Evolutionary conservation across 2,113 vertebrate genomes (phyloP).

Genomic region (Atractosteus spatula): DNA sequence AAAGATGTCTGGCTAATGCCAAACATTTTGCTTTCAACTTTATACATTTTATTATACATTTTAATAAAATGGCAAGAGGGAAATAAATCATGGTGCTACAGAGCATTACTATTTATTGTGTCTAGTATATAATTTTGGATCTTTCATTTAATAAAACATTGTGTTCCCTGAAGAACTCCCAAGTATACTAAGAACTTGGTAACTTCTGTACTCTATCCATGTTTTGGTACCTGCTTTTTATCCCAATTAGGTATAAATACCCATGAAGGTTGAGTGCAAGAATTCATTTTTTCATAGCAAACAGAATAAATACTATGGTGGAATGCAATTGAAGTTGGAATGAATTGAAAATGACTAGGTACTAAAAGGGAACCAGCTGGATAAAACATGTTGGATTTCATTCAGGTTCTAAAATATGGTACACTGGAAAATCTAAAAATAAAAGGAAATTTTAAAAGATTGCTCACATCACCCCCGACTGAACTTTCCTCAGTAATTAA

Average conservation of each 20-base stretch:
- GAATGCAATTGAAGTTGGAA: constrained; percentile 28
- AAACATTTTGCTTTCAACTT: too few species aligned
- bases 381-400: constrained; percentile 43
- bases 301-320: constrained; percentile 43
- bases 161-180: too few species aligned
- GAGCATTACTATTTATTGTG: too few species aligned
- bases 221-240: neutral
- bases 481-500: constrained; percentile 77
- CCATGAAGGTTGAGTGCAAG: constrained; percentile 22
- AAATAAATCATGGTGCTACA: too few species aligned
- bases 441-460: constrained; percentile 44
- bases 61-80: too few species aligned
- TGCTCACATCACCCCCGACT: constrained; percentile 64
- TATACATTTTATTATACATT: too few species aligned
- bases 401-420: constrained; percentile 44
- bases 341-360: constrained; percentile 52
- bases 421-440: constrained; percentile 52
- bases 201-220: too few species aligned
- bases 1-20: too few species aligned
- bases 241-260: constrained; percentile 29
- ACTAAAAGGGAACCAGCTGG: constrained; percentile 48
- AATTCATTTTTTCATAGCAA: constrained; percentile 45
- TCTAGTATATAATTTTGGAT: too few species aligned
- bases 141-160: too few species aligned
- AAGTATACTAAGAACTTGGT: too few species aligned